Evolutionary conservation across 2,888 invertebrate genomes (phyloP), one percentile per base, ranked within the genome.

Genomic region (Napeogenes inachia): DNA sequence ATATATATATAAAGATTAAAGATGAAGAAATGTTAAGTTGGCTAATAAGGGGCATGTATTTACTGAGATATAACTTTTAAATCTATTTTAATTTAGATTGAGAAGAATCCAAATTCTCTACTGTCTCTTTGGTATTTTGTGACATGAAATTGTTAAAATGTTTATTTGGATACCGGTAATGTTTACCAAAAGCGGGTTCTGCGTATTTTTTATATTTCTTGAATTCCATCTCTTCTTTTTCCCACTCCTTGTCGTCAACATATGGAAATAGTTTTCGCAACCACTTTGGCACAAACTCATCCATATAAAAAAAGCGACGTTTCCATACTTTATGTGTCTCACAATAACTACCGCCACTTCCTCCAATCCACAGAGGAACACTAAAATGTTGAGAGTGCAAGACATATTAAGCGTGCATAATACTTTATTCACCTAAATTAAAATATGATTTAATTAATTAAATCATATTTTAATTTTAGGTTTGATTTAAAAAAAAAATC

Each of bases 231-330:
- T 76, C 73, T 68, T 87, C 87, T 60, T 77, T 70, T 6, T 71
- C 71, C 86, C 87, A 87, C 46, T 83, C 80, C 0, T 73, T 70
- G 59, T 78, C 63, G 4, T 73, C 69, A 2, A 87, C 78, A 57
- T 70, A 85, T 2, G 79, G 76, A 0, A 87, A 67, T 0, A 76
- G 2, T 0, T 67, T 59, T 53, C 73, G 70, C 60, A 85, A 21
- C 84, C 84, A 85, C 8, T 74, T 60, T 0, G 87, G 87, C 12
- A 86, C 54, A 61, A 85, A 81, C 56, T 79, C 78, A 54, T 85
- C 82, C 79, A 81, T 80, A 66, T 80, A 84, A 66, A 76, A 80
- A 61, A 81, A 87, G 3, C 87, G 73, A 42, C 80, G 75, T 13
- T 68, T 70, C 85, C 86, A 87, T 1, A 81, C 72, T 68, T 70